phyloP scores from a whole-genome alignment of 1,140 invertebrate genomes.

The Mactra quadrangularis region DNA sequence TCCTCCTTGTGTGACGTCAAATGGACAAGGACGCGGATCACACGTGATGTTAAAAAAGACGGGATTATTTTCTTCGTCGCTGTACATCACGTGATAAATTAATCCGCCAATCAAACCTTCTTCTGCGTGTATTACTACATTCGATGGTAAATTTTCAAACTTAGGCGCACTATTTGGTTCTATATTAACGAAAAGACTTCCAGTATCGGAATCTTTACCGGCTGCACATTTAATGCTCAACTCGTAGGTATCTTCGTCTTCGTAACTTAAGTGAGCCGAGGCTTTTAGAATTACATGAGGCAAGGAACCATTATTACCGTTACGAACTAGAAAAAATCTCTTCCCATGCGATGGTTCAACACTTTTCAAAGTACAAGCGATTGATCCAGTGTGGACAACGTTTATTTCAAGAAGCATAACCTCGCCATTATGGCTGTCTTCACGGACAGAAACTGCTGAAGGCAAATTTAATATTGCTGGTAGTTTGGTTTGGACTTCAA shows the following conservation, averaged over 20 bases:
- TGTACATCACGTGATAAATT: slow-evolving; percentile 22
- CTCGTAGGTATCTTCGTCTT: slow-evolving; percentile 7
- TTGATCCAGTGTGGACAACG: slow-evolving; percentile 13
- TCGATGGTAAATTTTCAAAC: slow-evolving; percentile 43
- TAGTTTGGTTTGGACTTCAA: slow-evolving; percentile 24
- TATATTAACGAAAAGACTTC: slow-evolving; percentile 18
- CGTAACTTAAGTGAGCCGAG: slow-evolving; percentile 28
- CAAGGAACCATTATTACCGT: neutral
- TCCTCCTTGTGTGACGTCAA: slow-evolving; percentile 38
- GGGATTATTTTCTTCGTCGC: slow-evolving; percentile 35
- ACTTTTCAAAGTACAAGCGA: slow-evolving; percentile 17
- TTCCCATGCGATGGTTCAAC: slow-evolving; percentile 9
- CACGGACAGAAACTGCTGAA: slow-evolving; percentile 18
- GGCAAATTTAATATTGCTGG: slow-evolving; percentile 35
- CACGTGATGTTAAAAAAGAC: slow-evolving; percentile 28
- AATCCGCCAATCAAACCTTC: slow-evolving; percentile 28
- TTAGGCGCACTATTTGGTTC: slow-evolving; percentile 43
- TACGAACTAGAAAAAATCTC: slow-evolving; percentile 28
- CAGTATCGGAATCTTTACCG: slow-evolving; percentile 19
- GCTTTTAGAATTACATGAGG: slow-evolving; percentile 36
- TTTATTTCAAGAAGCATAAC: slow-evolving; percentile 17
- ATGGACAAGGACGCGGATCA: slow-evolving; percentile 48
- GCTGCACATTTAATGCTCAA: slow-evolving; percentile 24
- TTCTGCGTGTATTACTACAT: neutral
- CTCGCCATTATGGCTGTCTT: slow-evolving; percentile 37